Conservation (phyloP, 2,888 invertebrate genomes). For the Rosalia funebris region DNA sequence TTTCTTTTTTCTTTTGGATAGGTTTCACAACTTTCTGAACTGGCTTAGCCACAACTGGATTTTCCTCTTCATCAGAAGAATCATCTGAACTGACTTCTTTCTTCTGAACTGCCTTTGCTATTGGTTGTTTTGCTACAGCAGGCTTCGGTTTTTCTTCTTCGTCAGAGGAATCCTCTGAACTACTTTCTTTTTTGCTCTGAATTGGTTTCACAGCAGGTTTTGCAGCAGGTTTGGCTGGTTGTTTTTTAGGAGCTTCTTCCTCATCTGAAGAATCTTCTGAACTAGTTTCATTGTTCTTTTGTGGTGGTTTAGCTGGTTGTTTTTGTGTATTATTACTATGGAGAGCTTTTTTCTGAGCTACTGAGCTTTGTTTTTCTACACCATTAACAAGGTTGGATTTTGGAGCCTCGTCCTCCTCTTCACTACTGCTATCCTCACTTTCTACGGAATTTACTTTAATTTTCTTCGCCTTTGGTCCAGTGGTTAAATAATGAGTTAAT, state of each 20-base stretch:
- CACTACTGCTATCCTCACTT: conserved; percentile 47
- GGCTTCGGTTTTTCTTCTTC: conserved; percentile 45
- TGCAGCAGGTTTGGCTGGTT: conserved; percentile 17
- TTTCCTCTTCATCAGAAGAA: conserved; percentile 42
- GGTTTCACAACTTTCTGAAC: conserved; percentile 25
- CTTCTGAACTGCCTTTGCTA: conserved; percentile 3
- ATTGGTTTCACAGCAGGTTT: conserved; percentile 43
- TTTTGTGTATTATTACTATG: conserved; percentile 27
- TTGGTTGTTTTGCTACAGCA: conserved; percentile 24
- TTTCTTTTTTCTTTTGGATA: conserved; percentile 31
- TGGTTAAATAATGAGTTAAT: conserved; percentile 68
- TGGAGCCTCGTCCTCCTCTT: conserved; percentile 32
- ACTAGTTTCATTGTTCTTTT: conserved; percentile 26
- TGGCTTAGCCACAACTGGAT: conserved; percentile 17
- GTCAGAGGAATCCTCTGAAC: conserved; percentile 53
- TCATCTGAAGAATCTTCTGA: conserved; percentile 46
- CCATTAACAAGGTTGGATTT: conserved; percentile 30
- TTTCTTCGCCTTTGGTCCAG: conserved; percentile 63
- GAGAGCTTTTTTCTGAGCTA: conserved; percentile 31
- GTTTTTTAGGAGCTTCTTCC: conserved; percentile 36
- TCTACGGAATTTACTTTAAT: conserved; percentile 38
- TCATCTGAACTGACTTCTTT: conserved; percentile 41
- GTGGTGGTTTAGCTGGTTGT: conserved; percentile 34
- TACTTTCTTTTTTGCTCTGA: conserved; percentile 43
- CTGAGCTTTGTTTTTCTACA: neutral